These are phyloP conservation scores for Elgonia sp. DNA, from an alignment of 2,888 invertebrate species.

Conservation along the genomic window DNA sequence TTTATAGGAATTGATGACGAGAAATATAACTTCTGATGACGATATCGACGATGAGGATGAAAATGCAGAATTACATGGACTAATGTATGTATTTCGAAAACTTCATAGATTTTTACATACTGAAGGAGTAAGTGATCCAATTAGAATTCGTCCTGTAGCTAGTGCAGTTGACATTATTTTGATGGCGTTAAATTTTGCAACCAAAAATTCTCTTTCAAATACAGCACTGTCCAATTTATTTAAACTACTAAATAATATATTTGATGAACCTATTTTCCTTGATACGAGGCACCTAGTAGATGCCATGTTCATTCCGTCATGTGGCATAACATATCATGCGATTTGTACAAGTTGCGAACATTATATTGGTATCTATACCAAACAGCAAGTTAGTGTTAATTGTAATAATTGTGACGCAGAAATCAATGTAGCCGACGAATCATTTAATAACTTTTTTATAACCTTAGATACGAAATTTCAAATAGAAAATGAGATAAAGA, in stretches of 20 bases:
- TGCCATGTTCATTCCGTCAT: constrained; percentile 13
- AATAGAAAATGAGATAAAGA: constrained; percentile 20
- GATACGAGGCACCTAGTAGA: constrained; percentile 22
- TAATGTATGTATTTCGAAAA: no score
- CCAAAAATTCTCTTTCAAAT: constrained; percentile 21
- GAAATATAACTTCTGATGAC: no score
- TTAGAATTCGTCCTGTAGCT: not conserved
- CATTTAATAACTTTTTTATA: constrained; percentile 36
- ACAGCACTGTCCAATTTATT: constrained; percentile 32
- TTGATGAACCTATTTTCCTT: constrained; percentile 27
- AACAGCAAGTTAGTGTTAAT: not conserved
- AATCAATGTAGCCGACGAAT: constrained; percentile 22
- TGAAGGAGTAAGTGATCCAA: constrained; percentile 14
- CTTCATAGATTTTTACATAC: not conserved
- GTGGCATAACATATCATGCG: constrained; percentile 9
- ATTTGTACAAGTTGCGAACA: constrained; percentile 24
- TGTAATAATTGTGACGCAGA: constrained; percentile 9
- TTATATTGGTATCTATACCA: constrained; percentile 14
- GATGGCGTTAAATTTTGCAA: constrained; percentile 27
- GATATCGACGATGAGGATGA: no score
- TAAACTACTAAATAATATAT: constrained; percentile 31
- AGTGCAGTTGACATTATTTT: constrained; percentile 11
- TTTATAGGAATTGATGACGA: no score
- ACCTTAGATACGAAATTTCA: constrained; percentile 4
- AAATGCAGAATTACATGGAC: no score